Evolutionary conservation across 2,888 invertebrate genomes (phyloP).

Genomic region (Pyralis farinalis): DNA sequence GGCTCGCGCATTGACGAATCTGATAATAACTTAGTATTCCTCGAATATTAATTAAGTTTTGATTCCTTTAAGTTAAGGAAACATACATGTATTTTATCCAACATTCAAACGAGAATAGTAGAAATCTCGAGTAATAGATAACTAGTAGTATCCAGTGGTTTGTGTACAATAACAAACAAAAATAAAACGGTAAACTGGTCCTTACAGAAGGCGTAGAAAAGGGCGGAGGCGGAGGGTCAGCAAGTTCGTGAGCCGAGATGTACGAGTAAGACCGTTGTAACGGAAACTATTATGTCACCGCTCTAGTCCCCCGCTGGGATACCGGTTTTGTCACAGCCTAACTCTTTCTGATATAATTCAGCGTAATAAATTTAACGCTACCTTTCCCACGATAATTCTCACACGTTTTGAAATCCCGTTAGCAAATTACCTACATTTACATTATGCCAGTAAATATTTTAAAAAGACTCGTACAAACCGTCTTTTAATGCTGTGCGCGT

Average conservation of each 20-base stretch:
- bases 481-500: too few relatives aligned
- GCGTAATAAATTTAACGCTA: slow-evolving; percentile 3
- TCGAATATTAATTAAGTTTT: too few relatives aligned
- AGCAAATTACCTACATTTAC: too few relatives aligned
- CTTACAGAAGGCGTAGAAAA: not conserved
- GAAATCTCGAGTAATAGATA: too few relatives aligned
- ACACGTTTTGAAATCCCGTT: slow-evolving; percentile 3
- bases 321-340: slow-evolving; percentile 8
- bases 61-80: too few relatives aligned
- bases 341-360: slow-evolving; percentile 8
- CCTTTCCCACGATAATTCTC: slow-evolving; percentile 7
- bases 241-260: slow-evolving; percentile 3
- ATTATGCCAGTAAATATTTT: too few relatives aligned
- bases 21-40: too few relatives aligned
- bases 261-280: slow-evolving; percentile 8
- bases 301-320: slow-evolving; percentile 1
- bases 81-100: too few relatives aligned
- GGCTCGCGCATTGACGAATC: too few relatives aligned
- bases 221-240: not conserved
- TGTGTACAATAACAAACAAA: not conserved
- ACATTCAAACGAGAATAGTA: too few relatives aligned
- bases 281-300: slow-evolving; percentile 12
- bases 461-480: too few relatives aligned
- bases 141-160: too few relatives aligned
- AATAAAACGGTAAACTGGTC: not conserved